phyloP scores from a whole-genome alignment of 2,113 vertebrate genomes.

The Syngnathus typhle region DNA sequence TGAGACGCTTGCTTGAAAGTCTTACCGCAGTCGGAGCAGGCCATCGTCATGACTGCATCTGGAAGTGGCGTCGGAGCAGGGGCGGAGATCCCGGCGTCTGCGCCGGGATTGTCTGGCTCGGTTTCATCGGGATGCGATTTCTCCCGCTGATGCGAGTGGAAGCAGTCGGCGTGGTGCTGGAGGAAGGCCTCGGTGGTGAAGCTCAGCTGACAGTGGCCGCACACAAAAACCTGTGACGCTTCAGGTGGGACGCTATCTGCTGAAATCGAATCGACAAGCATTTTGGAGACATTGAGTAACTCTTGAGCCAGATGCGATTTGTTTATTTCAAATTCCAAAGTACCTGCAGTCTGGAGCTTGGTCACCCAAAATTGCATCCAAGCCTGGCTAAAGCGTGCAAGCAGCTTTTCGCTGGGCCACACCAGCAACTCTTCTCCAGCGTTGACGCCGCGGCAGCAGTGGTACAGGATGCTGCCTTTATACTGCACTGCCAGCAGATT shows the following conservation, averaged over 20 bases:
- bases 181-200: conserved; percentile 68
- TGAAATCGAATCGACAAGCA: neutral
- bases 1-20: conserved; percentile 52
- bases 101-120: conserved; percentile 3
- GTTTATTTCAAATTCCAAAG: neutral
- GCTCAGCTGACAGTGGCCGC: conserved; percentile 61
- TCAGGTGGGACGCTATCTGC: conserved; percentile 32
- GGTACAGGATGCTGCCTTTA: conserved; percentile 66
- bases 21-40: conserved; percentile 58
- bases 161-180: conserved; percentile 52
- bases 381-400: conserved; percentile 44
- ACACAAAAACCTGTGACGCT: conserved; percentile 47
- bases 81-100: neutral
- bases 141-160: conserved; percentile 34
- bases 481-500: conserved; percentile 70
- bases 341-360: conserved; percentile 58
- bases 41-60: conserved; percentile 16
- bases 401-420: conserved; percentile 66
- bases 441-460: conserved; percentile 61
- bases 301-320: neutral
- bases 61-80: conserved; percentile 9
- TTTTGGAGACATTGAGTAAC: neutral
- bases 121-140: conserved; percentile 8
- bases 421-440: conserved; percentile 69
- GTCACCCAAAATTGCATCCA: conserved; percentile 65